Evolutionary conservation across 2,888 invertebrate genomes (phyloP).

Genomic region (Drosophila pegasa): DNA sequence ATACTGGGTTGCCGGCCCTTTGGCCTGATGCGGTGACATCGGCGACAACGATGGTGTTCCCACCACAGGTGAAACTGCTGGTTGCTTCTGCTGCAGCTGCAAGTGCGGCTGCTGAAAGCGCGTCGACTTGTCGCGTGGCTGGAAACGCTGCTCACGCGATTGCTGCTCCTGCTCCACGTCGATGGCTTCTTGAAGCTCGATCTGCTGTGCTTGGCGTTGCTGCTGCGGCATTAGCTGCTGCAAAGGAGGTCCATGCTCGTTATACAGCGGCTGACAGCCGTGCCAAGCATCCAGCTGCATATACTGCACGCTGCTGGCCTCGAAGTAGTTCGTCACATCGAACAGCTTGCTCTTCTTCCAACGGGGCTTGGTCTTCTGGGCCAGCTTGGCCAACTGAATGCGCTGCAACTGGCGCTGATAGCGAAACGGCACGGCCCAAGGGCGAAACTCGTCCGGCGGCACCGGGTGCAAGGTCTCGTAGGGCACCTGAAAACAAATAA

Average conservation of each 20-base stretch:
- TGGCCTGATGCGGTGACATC: background rate
- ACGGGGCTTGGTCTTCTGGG: conserved; percentile 44
- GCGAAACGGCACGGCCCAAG: conserved; percentile 89
- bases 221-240: conserved; percentile 2
- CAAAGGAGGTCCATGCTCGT: background rate
- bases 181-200: background rate
- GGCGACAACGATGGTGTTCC: conserved; percentile 1
- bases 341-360: conserved; percentile 56
- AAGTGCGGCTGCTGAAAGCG: conserved; percentile 2
- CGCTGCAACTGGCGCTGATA: conserved; percentile 79
- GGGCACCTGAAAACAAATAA: conserved; percentile 84
- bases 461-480: conserved; percentile 89
- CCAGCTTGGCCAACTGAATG: conserved; percentile 35
- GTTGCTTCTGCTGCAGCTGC: background rate
- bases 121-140: conserved; percentile 3
- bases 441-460: conserved; percentile 87
- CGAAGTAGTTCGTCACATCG: conserved; percentile 50
- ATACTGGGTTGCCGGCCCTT: conserved; percentile 13
- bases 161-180: conserved; percentile 16
- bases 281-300: conserved; percentile 31
- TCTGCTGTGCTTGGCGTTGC: conserved; percentile 11
- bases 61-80: background rate
- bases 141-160: conserved; percentile 21
- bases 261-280: conserved; percentile 13
- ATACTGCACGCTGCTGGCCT: conserved; percentile 42